These are phyloP conservation scores for Apostichopus leukothele DNA, from an alignment of 53 echinoderm and acorn worm genomes.

Conservation along the genomic window DNA sequence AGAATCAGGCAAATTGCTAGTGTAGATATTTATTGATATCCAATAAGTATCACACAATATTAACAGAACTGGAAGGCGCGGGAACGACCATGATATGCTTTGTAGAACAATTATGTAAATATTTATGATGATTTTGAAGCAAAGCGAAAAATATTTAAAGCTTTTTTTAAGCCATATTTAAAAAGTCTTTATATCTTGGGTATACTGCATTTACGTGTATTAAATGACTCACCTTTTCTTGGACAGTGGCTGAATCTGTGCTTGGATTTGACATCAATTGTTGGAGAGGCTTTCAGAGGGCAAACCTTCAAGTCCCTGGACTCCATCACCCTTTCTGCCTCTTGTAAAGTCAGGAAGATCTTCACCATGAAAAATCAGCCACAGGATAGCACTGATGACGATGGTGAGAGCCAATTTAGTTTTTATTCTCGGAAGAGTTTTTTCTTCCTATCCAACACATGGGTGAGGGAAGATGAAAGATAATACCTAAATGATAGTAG, in stretches of 20 bases:
- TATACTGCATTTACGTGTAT: no score
- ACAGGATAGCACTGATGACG: slow-evolving; percentile 89
- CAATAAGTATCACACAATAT: no score
- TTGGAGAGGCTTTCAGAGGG: slow-evolving; percentile 82
- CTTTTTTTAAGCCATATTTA: no score
- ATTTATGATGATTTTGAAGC: no score
- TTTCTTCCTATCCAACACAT: not conserved
- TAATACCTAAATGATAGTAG: no score
- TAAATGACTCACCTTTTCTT: not conserved
- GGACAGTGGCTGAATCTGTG: slow-evolving; percentile 90
- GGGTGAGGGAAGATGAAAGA: not conserved
- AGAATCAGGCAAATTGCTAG: no score
- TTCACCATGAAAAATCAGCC: slow-evolving; percentile 94
- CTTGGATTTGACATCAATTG: slow-evolving; percentile 84
- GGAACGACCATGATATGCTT: no score
- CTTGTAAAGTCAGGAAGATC: slow-evolving; percentile 83
- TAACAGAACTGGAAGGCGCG: no score
- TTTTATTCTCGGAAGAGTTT: not conserved
- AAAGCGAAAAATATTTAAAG: no score
- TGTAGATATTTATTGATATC: no score
- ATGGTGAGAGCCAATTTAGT: slow-evolving; percentile 58
- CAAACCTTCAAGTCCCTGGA: slow-evolving; percentile 91
- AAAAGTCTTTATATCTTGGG: no score
- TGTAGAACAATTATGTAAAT: no score
- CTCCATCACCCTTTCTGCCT: slow-evolving; percentile 75